Percentiles rank a stretch among this genome's conserved stretches.
Conservation (phyloP, 2,888 invertebrate genomes). For the Torymus aiolomorphi region DNA sequence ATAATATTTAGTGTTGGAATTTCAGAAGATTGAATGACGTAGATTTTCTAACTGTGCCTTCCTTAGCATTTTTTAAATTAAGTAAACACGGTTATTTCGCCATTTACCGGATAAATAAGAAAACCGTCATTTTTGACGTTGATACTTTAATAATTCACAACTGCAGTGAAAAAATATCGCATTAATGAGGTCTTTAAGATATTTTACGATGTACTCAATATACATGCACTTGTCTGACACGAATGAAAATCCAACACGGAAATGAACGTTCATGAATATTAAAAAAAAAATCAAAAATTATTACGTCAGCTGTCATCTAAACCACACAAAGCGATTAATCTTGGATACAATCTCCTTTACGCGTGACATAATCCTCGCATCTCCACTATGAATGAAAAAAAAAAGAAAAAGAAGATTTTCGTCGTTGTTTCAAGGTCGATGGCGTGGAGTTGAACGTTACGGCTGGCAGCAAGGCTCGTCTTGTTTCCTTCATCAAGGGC, state of each 20-base stretch:
- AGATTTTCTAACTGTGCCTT: too few relatives aligned
- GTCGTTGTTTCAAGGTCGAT: constrained; percentile 73
- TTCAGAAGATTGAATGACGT: too few relatives aligned
- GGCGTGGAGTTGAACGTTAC: constrained; percentile 79
- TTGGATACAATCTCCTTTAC: not conserved
- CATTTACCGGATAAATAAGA: too few relatives aligned
- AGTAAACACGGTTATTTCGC: too few relatives aligned
- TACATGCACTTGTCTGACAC: not conserved
- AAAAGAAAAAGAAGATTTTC: constrained; percentile 6
- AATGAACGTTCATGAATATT: constrained; percentile 34
- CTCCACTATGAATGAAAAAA: not conserved
- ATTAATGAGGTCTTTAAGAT: too few relatives aligned
- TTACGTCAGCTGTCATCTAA: not conserved
- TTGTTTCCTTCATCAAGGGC: constrained; percentile 76
- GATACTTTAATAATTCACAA: too few relatives aligned
- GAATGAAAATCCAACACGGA: not conserved
- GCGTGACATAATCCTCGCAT: not conserved
- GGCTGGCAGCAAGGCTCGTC: constrained; percentile 77
- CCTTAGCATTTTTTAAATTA: too few relatives aligned
- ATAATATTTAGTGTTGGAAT: too few relatives aligned
- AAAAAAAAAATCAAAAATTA: not conserved
- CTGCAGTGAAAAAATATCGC: too few relatives aligned
- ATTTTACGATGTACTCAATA: constrained; percentile 9
- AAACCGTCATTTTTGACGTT: too few relatives aligned
- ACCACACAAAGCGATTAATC: not conserved